Percentiles rank a stretch among this genome's conserved stretches.
phyloP scores from a whole-genome alignment of 2,888 invertebrate species.

The Linhomoeus sp. region DNA sequence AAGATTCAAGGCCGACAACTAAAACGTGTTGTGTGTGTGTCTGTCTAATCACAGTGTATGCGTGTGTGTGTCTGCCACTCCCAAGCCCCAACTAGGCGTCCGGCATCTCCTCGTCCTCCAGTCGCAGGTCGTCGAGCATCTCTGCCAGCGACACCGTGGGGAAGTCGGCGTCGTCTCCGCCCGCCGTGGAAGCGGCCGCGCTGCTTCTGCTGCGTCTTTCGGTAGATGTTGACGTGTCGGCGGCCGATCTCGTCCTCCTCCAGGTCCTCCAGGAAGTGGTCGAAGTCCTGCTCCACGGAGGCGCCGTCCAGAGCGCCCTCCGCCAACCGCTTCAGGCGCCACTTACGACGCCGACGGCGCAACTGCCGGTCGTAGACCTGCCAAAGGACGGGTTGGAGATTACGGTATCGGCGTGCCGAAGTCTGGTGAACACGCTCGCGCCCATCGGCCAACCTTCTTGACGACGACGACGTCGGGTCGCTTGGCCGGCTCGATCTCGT shows the following conservation, averaged over 20 bases:
- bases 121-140: conserved; percentile 71
- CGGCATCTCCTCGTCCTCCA: conserved; percentile 45
- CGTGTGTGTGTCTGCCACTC: too few species aligned
- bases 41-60: too few species aligned
- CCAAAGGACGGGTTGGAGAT: too few species aligned
- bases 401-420: too few species aligned
- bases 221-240: conserved; percentile 78
- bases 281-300: conserved; percentile 46
- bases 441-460: too few species aligned
- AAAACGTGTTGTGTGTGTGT: not conserved
- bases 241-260: conserved; percentile 79
- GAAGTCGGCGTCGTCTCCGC: conserved; percentile 35
- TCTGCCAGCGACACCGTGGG: conserved; percentile 59
- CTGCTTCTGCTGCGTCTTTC: conserved; percentile 7
- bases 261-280: conserved; percentile 84
- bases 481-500: conserved; percentile 44
- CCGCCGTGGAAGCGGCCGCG: conserved; percentile 13
- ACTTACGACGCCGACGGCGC: conserved; percentile 50
- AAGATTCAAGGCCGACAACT: not conserved
- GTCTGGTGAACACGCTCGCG: too few species aligned
- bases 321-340: conserved; percentile 73
- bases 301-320: conserved; percentile 30
- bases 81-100: too few species aligned
- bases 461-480: conserved; percentile 76
- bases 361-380: conserved; percentile 39